Percentiles rank a stretch among this genome's conserved stretches.
Conservation (phyloP, 2,113 vertebrate genomes). For the Polyodon spathula region DNA sequence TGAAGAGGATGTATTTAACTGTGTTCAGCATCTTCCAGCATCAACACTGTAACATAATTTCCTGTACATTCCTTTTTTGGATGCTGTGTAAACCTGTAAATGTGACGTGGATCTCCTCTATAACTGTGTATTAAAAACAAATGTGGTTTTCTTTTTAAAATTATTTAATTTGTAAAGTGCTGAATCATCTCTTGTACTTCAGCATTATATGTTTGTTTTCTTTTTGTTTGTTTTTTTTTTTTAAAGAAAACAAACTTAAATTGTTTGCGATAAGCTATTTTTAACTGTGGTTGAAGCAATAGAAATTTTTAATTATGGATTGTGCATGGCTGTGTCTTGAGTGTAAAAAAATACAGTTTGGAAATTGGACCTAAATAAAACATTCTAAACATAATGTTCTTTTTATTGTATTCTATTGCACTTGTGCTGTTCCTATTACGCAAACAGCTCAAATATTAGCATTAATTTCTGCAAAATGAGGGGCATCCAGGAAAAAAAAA, state of each 20-base stretch:
- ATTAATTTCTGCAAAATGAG: no score
- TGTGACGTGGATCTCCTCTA: slow-evolving; percentile 86
- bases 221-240: slow-evolving; percentile 38
- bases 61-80: slow-evolving; percentile 66
- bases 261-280: slow-evolving; percentile 84
- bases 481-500: no score
- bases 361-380: slow-evolving; percentile 85
- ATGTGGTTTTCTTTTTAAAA: slow-evolving; percentile 71
- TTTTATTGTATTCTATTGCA: no score
- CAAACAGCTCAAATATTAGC: no score
- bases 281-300: slow-evolving; percentile 98
- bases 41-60: slow-evolving; percentile 52
- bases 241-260: slow-evolving; percentile 23
- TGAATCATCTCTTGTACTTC: slow-evolving; percentile 73
- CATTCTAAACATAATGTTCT: background rate
- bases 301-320: slow-evolving; percentile 95
- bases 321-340: slow-evolving; percentile 99
- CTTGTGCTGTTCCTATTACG: no score
- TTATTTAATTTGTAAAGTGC: slow-evolving; percentile 88
- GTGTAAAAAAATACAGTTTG: slow-evolving; percentile 93
- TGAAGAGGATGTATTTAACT: slow-evolving; percentile 45
- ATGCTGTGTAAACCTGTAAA: slow-evolving; percentile 73
- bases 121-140: slow-evolving; percentile 82
- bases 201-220: slow-evolving; percentile 52
- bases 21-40: slow-evolving; percentile 6